phyloP scores from a whole-genome alignment of 2,888 invertebrate species.

The Hirtodrosophila trivittata region DNA sequence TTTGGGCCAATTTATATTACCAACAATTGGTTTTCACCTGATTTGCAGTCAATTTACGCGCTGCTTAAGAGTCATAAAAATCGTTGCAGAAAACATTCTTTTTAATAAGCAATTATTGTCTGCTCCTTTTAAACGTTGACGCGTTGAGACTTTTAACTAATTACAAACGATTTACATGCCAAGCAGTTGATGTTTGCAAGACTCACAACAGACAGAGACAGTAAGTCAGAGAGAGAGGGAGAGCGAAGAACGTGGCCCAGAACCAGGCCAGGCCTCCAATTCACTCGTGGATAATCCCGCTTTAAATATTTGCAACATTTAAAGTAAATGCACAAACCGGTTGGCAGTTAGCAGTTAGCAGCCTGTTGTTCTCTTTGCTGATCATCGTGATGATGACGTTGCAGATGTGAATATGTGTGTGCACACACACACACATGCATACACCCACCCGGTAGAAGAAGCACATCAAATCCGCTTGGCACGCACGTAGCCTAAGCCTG shows the following conservation, averaged over 20 bases:
- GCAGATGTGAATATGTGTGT: conserved; percentile 47
- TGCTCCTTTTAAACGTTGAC: conserved; percentile 68
- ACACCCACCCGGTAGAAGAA: conserved; percentile 43
- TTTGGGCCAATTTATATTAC: no score
- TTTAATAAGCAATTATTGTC: conserved; percentile 77
- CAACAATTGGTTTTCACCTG: conserved; percentile 37
- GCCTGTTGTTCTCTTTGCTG: conserved; percentile 31
- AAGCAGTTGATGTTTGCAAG: conserved; percentile 40
- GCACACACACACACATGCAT: conserved; percentile 10
- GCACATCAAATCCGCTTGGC: conserved; percentile 71
- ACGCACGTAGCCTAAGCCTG: conserved; percentile 64
- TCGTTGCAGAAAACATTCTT: conserved; percentile 58
- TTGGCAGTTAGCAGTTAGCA: conserved; percentile 44
- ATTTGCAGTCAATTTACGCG: conserved; percentile 73
- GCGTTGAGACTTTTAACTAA: conserved; percentile 74
- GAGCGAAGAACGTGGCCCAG: conserved; percentile 55
- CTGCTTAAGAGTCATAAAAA: conserved; percentile 64
- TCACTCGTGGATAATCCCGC: conserved; percentile 69
- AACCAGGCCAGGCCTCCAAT: conserved; percentile 50
- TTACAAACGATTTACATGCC: conserved; percentile 78
- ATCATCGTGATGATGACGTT: conserved; percentile 58
- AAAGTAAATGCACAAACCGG: conserved; percentile 72
- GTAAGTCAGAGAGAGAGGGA: background rate
- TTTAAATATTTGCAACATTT: conserved; percentile 74
- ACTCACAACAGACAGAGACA: background rate